Percentiles rank a stretch among this genome's conserved stretches.
Evolutionary conservation across 92 coral and sea anemone genomes (phyloP).

Genomic region (Ricordea florida): DNA sequence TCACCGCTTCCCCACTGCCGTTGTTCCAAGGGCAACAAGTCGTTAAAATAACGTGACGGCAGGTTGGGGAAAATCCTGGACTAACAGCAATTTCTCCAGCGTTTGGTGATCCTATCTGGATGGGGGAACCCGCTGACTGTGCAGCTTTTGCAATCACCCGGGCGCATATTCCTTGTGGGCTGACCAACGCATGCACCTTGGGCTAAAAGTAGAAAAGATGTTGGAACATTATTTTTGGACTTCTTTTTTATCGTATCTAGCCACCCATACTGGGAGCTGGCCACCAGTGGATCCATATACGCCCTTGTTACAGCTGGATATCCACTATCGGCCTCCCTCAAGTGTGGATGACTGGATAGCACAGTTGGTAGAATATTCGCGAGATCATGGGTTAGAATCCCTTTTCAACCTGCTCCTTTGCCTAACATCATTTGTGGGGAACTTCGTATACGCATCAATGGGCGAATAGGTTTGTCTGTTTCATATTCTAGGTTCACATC

Average conservation of each 20-base stretch:
- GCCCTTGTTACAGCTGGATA: too few species aligned
- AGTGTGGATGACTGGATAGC: too few species aligned
- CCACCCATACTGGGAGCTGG: too few species aligned
- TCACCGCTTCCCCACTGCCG: slow-evolving; percentile 1
- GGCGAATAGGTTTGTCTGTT: too few species aligned
- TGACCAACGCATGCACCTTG: slow-evolving; percentile 44
- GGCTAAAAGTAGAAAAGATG: slow-evolving; percentile 12
- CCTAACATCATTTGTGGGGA: too few species aligned
- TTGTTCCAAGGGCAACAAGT: slow-evolving; percentile 36
- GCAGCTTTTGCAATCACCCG: slow-evolving; percentile 40
- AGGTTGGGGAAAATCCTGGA: slow-evolving; percentile 35
- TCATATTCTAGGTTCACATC: too few species aligned
- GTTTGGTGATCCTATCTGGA: slow-evolving; percentile 1
- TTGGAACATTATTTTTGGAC: background rate
- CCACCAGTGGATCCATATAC: too few species aligned
- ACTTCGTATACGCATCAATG: too few species aligned
- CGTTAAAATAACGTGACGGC: slow-evolving; percentile 54
- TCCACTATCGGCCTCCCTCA: too few species aligned
- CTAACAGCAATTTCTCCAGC: slow-evolving; percentile 38
- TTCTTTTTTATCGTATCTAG: background rate
- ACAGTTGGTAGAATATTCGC: too few species aligned
- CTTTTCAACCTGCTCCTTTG: too few species aligned
- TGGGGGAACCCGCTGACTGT: slow-evolving; percentile 22
- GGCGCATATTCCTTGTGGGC: slow-evolving; percentile 34
- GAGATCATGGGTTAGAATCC: too few species aligned